Conservation (phyloP, 2,888 invertebrate genomes). For the Drosophila macrospina region DNA sequence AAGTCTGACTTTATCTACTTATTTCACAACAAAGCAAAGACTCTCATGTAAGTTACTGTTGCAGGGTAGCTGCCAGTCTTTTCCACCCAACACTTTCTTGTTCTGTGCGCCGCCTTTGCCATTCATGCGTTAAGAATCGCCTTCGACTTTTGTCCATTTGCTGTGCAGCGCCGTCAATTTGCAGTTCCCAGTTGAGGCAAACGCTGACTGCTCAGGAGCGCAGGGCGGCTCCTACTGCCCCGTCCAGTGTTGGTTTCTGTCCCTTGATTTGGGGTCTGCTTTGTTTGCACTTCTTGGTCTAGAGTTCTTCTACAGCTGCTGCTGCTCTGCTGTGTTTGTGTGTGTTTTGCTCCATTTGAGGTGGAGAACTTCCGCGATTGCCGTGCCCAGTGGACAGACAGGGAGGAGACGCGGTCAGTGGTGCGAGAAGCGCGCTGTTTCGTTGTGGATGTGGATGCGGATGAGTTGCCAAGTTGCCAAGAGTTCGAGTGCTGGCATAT, state of each 20-base stretch:
- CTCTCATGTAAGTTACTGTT: no score
- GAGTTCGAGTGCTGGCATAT: neutral
- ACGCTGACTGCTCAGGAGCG: slow-evolving; percentile 28
- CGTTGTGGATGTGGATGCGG: slow-evolving; percentile 49
- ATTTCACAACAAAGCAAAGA: no score
- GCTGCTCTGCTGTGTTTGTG: slow-evolving; percentile 13
- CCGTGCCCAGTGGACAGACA: slow-evolving; percentile 54
- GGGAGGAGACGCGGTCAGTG: slow-evolving; percentile 33
- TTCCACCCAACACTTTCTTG: slow-evolving; percentile 3
- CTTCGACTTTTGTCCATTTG: slow-evolving; percentile 63
- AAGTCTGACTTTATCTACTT: no score
- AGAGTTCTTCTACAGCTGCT: slow-evolving; percentile 24
- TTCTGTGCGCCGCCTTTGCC: slow-evolving; percentile 53
- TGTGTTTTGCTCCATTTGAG: slow-evolving; percentile 80
- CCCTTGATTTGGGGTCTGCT: slow-evolving; percentile 70
- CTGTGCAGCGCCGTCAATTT: slow-evolving; percentile 74
- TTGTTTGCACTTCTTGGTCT: slow-evolving; percentile 70
- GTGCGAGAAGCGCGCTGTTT: slow-evolving; percentile 55
- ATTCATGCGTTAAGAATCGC: slow-evolving; percentile 79
- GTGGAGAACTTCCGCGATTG: slow-evolving; percentile 68
- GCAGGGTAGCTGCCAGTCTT: slow-evolving; percentile 5
- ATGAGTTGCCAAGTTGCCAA: slow-evolving; percentile 55
- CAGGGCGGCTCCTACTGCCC: slow-evolving; percentile 5
- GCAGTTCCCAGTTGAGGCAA: slow-evolving; percentile 39
- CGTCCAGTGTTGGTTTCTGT: slow-evolving; percentile 6